Conservation (phyloP, 2,797 vertebrate genomes). For the Rhinella marina region DNA sequence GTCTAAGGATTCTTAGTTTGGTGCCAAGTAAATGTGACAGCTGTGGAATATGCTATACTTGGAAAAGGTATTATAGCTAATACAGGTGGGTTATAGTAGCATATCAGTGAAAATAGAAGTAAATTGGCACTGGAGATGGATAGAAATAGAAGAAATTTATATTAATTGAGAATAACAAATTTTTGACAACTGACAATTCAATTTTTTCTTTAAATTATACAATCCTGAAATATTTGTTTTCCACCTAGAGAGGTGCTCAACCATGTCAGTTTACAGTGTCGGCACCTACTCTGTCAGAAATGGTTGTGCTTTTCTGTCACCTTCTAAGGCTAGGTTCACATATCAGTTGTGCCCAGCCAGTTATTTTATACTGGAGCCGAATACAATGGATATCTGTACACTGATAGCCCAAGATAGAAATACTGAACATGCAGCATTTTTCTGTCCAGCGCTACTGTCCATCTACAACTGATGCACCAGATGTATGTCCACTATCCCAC, state of each 20-base stretch:
- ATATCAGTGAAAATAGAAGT: not conserved
- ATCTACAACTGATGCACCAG: too few relatives aligned
- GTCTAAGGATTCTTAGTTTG: not conserved
- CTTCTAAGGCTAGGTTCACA: not conserved
- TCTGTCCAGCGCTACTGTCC: too few relatives aligned
- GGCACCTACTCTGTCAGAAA: not conserved
- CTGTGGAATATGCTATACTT: constrained; percentile 23
- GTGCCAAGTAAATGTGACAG: constrained; percentile 11
- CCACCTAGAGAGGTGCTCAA: not conserved
- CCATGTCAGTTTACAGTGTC: not conserved
- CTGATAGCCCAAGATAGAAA: too few relatives aligned
- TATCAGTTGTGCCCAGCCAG: too few relatives aligned
- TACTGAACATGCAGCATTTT: too few relatives aligned
- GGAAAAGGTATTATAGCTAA: constrained; percentile 12
- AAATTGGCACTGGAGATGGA: not conserved
- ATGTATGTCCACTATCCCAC: too few relatives aligned
- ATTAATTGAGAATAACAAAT: constrained; percentile 10
- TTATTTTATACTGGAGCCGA: too few relatives aligned
- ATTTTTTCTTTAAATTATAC: not conserved
- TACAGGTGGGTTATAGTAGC: constrained; percentile 4
- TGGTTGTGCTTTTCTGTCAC: not conserved
- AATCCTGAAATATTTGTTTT: not conserved
- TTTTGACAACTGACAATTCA: not conserved
- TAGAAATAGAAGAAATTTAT: not conserved
- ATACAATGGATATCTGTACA: too few relatives aligned